A percentile compares a stretch with the other conserved stretches of the same genome.
phyloP scores from a whole-genome alignment of 35 echinoderm and acorn worm genomes.

The Apostichopus californicus region DNA sequence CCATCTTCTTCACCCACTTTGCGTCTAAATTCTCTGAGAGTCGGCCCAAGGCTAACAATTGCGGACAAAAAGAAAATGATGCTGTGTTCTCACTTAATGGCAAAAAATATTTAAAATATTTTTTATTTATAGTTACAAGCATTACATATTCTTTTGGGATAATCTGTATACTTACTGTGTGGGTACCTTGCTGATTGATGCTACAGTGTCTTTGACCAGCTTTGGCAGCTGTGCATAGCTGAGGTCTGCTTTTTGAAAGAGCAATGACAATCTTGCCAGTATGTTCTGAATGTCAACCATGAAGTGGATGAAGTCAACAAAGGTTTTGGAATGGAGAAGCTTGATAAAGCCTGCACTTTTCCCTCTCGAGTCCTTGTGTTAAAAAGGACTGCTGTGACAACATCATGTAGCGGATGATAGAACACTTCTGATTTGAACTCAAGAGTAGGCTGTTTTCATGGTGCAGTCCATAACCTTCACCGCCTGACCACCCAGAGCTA shows the following conservation, averaged over 20 bases:
- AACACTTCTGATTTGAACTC: no score
- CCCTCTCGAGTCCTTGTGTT: not conserved
- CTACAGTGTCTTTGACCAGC: not conserved
- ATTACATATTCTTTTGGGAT: not conserved
- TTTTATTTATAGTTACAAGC: not conserved
- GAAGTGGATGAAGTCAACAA: conserved; percentile 12
- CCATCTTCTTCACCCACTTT: not conserved
- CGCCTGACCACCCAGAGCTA: no score
- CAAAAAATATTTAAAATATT: not conserved
- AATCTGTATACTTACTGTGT: conserved; percentile 2
- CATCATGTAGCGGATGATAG: no score
- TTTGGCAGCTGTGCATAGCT: conserved; percentile 16
- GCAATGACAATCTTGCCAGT: not conserved
- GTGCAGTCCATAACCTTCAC: no score
- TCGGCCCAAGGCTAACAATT: not conserved
- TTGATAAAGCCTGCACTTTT: conserved; percentile 18
- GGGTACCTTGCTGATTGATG: not conserved
- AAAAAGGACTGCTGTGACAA: not conserved
- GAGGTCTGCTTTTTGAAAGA: conserved; percentile 9
- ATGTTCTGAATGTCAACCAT: conserved; percentile 10
- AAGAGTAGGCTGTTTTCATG: no score
- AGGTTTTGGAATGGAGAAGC: not conserved
- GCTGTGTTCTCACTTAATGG: no score
- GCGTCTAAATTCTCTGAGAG: not conserved
- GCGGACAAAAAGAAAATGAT: not conserved